These are phyloP conservation scores for Melopsittacus undulatus DNA, from an alignment of 2,797 vertebrate genomes.

Conservation along the genomic window DNA sequence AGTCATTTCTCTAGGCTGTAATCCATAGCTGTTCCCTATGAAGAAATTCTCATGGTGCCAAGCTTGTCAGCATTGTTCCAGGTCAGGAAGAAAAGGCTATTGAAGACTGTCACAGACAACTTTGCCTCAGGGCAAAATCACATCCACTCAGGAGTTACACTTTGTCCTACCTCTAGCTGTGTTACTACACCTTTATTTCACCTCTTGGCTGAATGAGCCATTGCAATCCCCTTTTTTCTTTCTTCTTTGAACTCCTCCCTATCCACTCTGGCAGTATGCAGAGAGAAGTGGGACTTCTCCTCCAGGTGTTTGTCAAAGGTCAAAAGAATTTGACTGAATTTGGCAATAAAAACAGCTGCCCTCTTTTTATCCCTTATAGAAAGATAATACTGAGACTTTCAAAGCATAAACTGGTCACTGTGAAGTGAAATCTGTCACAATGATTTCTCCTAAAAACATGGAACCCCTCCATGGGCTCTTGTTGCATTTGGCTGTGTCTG, in stretches of 20 bases:
- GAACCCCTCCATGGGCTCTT: neutral
- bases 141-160: neutral
- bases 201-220: neutral
- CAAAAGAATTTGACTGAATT: neutral
- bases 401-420: neutral
- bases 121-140: neutral
- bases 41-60: neutral
- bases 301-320: neutral
- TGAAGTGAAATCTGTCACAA: neutral
- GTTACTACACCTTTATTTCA: neutral
- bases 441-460: neutral
- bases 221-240: neutral
- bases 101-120: neutral
- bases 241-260: neutral
- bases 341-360: neutral
- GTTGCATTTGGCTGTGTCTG: fast-evolving
- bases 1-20: neutral
- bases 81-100: neutral
- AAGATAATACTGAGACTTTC: neutral
- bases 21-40: neutral
- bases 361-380: neutral
- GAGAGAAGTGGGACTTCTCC: neutral
- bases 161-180: neutral
- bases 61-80: neutral
- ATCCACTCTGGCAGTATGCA: neutral